Base-by-base conservation (phyloP, 2,888 invertebrate species). In the Malachius bipustulatus region DNA sequence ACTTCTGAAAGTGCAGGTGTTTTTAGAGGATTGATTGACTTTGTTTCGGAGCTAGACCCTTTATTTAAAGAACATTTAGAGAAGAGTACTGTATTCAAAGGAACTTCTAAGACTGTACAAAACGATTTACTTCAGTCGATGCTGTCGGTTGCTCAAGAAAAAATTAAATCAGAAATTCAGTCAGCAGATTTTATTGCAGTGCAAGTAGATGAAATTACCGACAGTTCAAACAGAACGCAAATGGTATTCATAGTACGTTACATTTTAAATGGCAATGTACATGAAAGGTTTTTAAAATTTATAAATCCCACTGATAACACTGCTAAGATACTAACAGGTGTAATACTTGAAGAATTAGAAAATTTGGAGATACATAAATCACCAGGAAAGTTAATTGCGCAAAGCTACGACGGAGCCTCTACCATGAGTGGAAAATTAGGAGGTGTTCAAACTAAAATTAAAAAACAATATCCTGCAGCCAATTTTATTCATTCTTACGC, bases 121-220 rank as follows among this genome's bases (percentile, higher is more conserved):
- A 50, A 46, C 38, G 49, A 50, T 30, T 26, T 51, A n/a, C 37
- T 54, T 24, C 40, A 49, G 11, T 47, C 42, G n/a, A 42, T 51
- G 36, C 33, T 49, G 11, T 33, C 38, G 19, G 44, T 50, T 4
- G 48, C 37, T 34, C 39, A 31, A 15, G 36, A 45, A n/a, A 35
- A 44, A 37, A 48, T 50, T 28, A 14, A 10, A 4, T 37, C 32
- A 30, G 41, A 48, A 37, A 45, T 16, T 16, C 24, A 16, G 19
- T 6, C 16, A 2, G 13, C 33, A 3, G 27, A 15, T 9, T 41
- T 26, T 41, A 4, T 38, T 10, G 24, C 41, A 12, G 30, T 41
- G 14, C 24, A 35, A 32, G 31, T 24, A 8, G 37, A 42, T 16
- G 50, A 50, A 11, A 48, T 40, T 13, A 46, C 46, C 1, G 49